phyloP scores from a whole-genome alignment of 2,797 vertebrate species.

The Peromyscus nudipes region DNA sequence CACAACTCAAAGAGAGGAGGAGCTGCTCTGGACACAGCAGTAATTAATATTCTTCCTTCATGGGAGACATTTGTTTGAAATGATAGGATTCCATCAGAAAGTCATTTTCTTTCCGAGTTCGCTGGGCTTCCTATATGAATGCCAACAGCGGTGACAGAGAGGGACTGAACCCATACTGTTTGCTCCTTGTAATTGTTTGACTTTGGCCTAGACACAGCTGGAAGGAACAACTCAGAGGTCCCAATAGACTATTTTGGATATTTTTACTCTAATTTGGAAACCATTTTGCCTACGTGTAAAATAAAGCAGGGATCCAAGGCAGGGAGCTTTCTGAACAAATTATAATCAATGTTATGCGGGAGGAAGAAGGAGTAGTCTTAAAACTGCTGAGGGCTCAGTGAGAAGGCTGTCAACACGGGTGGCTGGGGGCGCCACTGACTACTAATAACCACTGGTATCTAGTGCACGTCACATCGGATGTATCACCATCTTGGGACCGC shows the following conservation, averaged over 20 bases:
- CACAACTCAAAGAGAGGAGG: background rate
- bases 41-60: conserved; percentile 54
- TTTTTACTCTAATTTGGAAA: conserved; percentile 3
- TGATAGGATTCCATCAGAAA: conserved; percentile 47
- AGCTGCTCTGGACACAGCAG: background rate
- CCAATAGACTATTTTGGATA: background rate
- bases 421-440: background rate
- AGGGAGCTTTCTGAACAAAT: conserved; percentile 5
- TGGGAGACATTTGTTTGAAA: conserved; percentile 61
- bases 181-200: background rate
- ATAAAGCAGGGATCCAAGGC: background rate
- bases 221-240: background rate
- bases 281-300: background rate
- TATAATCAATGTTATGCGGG: background rate
- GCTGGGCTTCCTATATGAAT: conserved; percentile 14
- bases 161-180: background rate
- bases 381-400: background rate
- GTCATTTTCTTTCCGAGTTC: conserved; percentile 33
- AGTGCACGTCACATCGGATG: background rate
- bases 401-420: background rate
- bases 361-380: background rate
- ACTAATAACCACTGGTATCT: background rate
- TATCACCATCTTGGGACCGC: background rate
- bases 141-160: background rate
- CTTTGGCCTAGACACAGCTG: background rate